phyloP scores from a whole-genome alignment of 1,140 invertebrate species.

The Panagrolaimus sp. region DNA sequence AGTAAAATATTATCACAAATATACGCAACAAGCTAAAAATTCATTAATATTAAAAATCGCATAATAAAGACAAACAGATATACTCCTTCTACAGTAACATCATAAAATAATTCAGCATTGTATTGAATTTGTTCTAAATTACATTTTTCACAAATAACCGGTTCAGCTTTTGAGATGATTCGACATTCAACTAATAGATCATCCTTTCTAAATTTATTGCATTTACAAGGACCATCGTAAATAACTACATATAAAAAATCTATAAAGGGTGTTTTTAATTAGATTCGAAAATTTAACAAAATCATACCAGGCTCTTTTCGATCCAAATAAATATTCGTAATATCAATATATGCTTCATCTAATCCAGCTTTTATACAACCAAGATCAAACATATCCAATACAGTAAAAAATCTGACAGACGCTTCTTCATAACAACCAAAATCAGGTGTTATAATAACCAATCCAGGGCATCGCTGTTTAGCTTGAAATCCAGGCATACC shows the following conservation, averaged over 20 bases:
- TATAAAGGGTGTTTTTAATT: conserved; percentile 22
- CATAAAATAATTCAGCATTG: conserved; percentile 35
- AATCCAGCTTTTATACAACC: conserved; percentile 64
- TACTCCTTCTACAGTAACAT: too few relatives aligned
- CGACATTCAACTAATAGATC: background rate
- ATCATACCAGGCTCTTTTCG: too few relatives aligned
- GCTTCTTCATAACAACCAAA: conserved; percentile 63
- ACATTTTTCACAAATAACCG: too few relatives aligned
- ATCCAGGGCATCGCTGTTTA: conserved; percentile 67
- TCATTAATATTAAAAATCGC: conserved; percentile 16
- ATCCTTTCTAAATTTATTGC: conserved; percentile 3
- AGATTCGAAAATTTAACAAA: conserved; percentile 18
- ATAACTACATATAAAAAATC: conserved; percentile 36
- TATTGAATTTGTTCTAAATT: conserved; percentile 1
- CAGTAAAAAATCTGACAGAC: conserved; percentile 37
- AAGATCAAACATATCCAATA: conserved; percentile 67
- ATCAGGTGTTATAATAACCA: conserved; percentile 65
- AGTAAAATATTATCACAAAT: conserved; percentile 21
- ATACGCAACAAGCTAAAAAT: too few relatives aligned
- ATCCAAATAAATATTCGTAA: conserved; percentile 67
- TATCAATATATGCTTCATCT: conserved; percentile 69
- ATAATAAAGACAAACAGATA: conserved; percentile 13
- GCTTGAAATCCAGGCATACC: conserved; percentile 72
- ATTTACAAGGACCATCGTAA: conserved; percentile 46
- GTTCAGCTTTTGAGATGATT: background rate